Base-by-base conservation (phyloP, 2,113 vertebrate genomes). In the Trogon surrucura region DNA sequence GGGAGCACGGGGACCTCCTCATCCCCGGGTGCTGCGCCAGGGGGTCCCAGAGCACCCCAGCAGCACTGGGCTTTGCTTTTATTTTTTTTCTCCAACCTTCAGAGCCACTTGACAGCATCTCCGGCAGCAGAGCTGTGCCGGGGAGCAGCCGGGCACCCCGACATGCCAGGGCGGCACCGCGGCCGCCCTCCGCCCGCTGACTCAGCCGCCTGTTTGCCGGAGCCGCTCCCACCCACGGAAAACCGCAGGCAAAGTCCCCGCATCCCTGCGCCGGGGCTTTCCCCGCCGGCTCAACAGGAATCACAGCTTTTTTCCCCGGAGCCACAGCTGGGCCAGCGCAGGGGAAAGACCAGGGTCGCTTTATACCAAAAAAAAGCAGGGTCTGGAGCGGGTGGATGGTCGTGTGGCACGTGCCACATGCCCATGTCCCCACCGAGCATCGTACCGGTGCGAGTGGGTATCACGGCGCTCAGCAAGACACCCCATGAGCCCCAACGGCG, bases 211-310 rank as follows among this genome's bases (percentile, higher is more conserved):
- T 53, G 60, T 32, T 77, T 75, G 92, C 87, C 11, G 53, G 89
- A 90, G 81, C 94, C 3, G 61, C 82, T 93, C 27, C 91, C 91
- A 16, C 88, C 94, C 91, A 77, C 74, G 48, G 53, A 36, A 82
- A 95, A 95, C 91, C 91, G 1, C 96, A 91, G 92, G 95, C 87
- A 58, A 82, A 94, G 93, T 86, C 89, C 91, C 80, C 45, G 7
- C 84, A 84, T 84, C 93, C 51, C 89, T 19, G n/a, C 1, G 6
- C 77, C 3, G 51, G 85, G 92, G 92, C 22, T 91, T 95, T 93
- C 83, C 57, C 53, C 11, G 4, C 85, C 9, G 17, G 84, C 93
- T 70, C n/a, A 8, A 53, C 92, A 22, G 90, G 90, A 94, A 82
- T 69, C 66, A 14, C 82, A 41, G 89, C 91, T 94, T 91, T 54